Base-by-base conservation (phyloP, 2,797 vertebrate genomes). In the Myotis pilosus region DNA sequence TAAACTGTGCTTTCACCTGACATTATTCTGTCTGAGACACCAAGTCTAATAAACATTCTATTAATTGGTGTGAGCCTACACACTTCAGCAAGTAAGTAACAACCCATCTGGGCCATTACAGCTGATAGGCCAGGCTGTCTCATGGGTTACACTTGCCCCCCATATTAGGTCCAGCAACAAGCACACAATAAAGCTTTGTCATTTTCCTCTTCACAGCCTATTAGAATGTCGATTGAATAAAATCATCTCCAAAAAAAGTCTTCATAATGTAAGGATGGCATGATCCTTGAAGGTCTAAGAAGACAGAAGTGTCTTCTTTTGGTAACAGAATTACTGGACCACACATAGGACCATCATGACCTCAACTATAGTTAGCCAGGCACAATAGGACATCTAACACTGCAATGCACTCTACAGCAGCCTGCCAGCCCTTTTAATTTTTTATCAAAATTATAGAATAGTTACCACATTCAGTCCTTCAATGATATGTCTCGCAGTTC, bases 1-100 rank as follows among this genome's bases (percentile, higher is more conserved):
- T 99, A 99, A 98, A 99, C 99, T 5, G 99, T 99, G 91, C 99
- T 99, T 98, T 99, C 99, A 83, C 99, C 99, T 1, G 99, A 98
- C 99, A 99, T 99, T 82, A 99, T 99, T 47, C 99, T 99, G 97
- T 99, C 99, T 0, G 99, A 99, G 62, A 99, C 99, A 0, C 99
- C 99, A 22, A 99, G 99, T 74, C 99, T 98, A 0, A 99, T 99
- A 96, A 99, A 99, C 36, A 99, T 99, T 85, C 99, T 97, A 97
- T 99, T 99, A 0, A 99, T 99, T 0, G 99, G 99, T 4, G 99
- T 99, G 75, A 99, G 98, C 55, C 98, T 98, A 87, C 99, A 99
- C 75, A 97, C 98, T 95, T 99, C 99, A 0, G 99, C 99, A 20
- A 99, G 99, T 25, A 99, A 98, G 0, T 99, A 99, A 13, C 99